Evolutionary conservation across 2,888 invertebrate species (phyloP).

Genomic region (Machimus atricapillus): DNA sequence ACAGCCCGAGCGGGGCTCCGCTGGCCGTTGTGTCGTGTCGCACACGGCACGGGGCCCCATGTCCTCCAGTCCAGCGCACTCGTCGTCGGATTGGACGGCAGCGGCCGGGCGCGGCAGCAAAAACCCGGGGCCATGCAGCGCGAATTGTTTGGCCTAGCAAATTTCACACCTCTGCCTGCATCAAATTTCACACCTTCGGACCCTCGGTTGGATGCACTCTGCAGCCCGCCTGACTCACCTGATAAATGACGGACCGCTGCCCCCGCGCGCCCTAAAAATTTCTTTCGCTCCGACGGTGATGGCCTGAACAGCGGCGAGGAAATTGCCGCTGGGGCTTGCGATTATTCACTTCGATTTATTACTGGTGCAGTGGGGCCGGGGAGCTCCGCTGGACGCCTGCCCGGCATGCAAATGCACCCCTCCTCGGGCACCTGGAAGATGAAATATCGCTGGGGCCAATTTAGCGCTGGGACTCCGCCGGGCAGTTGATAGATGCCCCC

Average conservation of each 20-base stretch:
- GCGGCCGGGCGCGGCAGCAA: neutral
- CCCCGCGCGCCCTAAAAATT: neutral
- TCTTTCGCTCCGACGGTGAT: neutral
- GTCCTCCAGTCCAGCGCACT: neutral
- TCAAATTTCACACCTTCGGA: conserved; percentile 32
- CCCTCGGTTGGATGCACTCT: conserved; percentile 3
- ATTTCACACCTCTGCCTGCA: conserved; percentile 25
- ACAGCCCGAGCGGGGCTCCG: neutral
- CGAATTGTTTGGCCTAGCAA: conserved; percentile 20
- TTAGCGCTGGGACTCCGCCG: neutral
- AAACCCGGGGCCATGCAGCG: neutral
- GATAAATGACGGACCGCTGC: neutral
- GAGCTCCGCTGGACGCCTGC: neutral
- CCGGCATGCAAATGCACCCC: neutral
- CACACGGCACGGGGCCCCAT: neutral
- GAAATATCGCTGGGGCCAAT: neutral
- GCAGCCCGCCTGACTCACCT: neutral
- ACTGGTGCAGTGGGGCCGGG: neutral
- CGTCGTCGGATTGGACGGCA: neutral
- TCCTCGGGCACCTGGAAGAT: neutral
- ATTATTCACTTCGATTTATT: conserved; percentile 7
- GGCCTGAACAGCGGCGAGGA: neutral
- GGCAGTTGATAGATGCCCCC: neutral
- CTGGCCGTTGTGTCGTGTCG: neutral
- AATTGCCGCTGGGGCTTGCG: neutral